Evolutionary conservation across 2,797 vertebrate genomes (phyloP).

Genomic region (Cetoscarus ocellatus): DNA sequence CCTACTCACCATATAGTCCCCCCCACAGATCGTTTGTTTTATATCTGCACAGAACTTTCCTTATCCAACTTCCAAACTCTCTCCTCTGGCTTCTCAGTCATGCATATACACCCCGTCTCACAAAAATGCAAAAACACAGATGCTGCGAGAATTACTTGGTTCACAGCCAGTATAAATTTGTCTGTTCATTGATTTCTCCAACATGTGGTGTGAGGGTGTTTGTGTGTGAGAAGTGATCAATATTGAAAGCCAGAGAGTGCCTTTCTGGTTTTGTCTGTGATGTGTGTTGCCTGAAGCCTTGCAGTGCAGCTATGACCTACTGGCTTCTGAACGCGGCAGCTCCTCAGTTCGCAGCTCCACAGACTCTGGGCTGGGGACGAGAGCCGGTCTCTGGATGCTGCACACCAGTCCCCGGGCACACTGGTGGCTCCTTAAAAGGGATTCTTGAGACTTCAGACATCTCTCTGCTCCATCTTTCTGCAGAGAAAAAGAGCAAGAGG

Average conservation of each 20-base stretch:
- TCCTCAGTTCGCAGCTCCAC: constrained; percentile 59
- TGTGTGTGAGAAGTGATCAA: constrained; percentile 73
- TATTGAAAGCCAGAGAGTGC: constrained; percentile 78
- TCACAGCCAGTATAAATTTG: constrained; percentile 73
- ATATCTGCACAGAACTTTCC: constrained; percentile 64
- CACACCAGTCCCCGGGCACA: constrained; percentile 40
- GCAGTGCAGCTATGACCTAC: constrained; percentile 63
- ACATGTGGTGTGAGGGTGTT: constrained; percentile 54
- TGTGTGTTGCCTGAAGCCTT: constrained; percentile 72
- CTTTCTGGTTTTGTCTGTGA: constrained; percentile 73
- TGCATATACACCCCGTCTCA: constrained; percentile 38
- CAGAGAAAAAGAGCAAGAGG: constrained; percentile 23
- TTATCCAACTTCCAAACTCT: constrained; percentile 66
- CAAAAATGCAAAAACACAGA: constrained; percentile 47
- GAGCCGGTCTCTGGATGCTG: constrained; percentile 56
- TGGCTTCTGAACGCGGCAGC: constrained; percentile 63
- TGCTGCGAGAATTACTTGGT: constrained; percentile 64
- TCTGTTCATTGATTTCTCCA: constrained; percentile 77
- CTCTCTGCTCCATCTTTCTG: constrained; percentile 43
- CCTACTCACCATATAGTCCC: constrained; percentile 57
- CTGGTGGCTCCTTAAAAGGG: constrained; percentile 67
- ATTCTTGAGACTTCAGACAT: constrained; percentile 48
- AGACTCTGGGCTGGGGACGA: constrained; percentile 55
- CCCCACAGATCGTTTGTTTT: constrained; percentile 48
- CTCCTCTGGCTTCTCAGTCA: constrained; percentile 39